Conservation (phyloP, 2,113 vertebrate species). For the Microtus montanus region DNA sequence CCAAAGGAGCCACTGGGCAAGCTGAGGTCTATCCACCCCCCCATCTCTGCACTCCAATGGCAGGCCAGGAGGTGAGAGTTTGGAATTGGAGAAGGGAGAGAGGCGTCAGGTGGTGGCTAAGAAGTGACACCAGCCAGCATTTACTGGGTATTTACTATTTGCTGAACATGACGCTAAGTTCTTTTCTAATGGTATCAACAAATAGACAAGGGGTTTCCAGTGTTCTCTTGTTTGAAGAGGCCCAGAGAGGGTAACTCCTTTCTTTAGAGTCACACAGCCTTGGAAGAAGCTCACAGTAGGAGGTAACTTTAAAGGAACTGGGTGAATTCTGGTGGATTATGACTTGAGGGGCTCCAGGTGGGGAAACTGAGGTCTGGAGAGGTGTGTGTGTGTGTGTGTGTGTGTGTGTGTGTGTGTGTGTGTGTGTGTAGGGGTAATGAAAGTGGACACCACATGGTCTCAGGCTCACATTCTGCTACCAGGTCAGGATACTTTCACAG, state of each 20-base stretch:
- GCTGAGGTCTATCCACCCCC: neutral
- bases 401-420: neutral
- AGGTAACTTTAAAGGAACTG: neutral
- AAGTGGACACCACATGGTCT: too few species aligned
- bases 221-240: neutral
- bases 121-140: neutral
- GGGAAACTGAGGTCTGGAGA: neutral
- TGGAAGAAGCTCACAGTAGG: neutral
- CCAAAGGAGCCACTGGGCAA: neutral
- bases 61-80: neutral
- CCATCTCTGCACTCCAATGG: neutral
- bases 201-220: neutral
- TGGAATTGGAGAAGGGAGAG: neutral
- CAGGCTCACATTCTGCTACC: rapidly evolving
- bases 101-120: neutral
- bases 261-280: neutral
- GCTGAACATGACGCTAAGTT: neutral
- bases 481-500: neutral
- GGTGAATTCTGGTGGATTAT: neutral
- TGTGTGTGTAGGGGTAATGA: neutral
- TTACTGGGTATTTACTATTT: neutral
- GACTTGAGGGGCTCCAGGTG: neutral
- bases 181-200: neutral
- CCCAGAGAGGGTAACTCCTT: neutral
- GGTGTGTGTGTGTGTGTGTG: neutral